Evolutionary conservation across 2,113 vertebrate genomes (phyloP), one percentile per base, ranked within the genome.

Genomic region (Dipodomys stephensi): DNA sequence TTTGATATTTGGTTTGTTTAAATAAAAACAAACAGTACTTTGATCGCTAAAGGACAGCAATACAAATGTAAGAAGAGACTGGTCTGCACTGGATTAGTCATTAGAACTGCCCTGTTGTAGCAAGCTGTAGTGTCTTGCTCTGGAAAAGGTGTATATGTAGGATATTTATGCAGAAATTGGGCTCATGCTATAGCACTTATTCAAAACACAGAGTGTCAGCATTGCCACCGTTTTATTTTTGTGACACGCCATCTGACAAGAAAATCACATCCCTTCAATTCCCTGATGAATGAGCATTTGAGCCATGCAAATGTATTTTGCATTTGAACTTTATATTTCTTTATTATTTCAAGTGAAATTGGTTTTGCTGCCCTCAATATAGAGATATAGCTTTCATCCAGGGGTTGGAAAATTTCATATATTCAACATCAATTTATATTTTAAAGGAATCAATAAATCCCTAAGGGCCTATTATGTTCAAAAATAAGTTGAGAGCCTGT

Each of bases 191-290:
- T 71, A 46, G 57, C 69, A 6, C 68, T 96, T 94, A 92, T 82
- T 89, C 81, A 97, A 95, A 94, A 95, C 81, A 93, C 64, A 87
- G 92, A 90, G 28, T 87, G 82, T 83, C 88, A 90, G 60, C 20
- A 84, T 32, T 86, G 67, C 78, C 60, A 92, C 76, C 53, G 85
- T 92, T 94, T 94, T 93, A 93, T 84, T 92, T 96, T 95, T 94
- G 87, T 91, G 93, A 88, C 87, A 86, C 93, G 78, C 62, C 76
- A 74, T 93, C 85, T 94, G 94, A 97, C 89, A 97, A 89, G 91
- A 94, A 97, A 97, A 96, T 96, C 94, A 95, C 27, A 85, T 85
- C 82, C 78, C 96, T 97, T 97, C 90, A 92, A 76, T 46, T 95
- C 46, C 30, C 49, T 93, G 94, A 90, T 92, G 93, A 96, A 91